phyloP scores from a whole-genome alignment of 2,113 vertebrate genomes.

The Athene cunicularia region DNA sequence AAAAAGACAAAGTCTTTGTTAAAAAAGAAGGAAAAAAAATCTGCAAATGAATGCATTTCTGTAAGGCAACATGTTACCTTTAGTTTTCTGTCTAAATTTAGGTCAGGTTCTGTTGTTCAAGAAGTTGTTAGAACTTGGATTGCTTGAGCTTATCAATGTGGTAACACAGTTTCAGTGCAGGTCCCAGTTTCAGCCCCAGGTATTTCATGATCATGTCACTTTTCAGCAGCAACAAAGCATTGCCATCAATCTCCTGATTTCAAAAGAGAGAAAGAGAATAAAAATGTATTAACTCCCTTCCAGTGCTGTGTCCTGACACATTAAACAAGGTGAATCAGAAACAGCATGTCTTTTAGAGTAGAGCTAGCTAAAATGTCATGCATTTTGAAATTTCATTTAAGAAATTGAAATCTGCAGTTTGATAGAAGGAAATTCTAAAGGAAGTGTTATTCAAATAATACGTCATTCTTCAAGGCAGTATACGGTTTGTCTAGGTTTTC shows the following conservation, averaged over 20 bases:
- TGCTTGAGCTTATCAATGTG: slow-evolving; percentile 97
- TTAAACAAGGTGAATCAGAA: not conserved
- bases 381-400: not conserved
- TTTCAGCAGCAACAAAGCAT: slow-evolving; percentile 91
- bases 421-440: not conserved
- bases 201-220: slow-evolving; percentile 99
- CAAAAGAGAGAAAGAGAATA: slow-evolving; percentile 16
- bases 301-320: not conserved
- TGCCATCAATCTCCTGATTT: slow-evolving; percentile 93
- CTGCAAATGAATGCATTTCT: slow-evolving; percentile 30
- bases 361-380: not conserved
- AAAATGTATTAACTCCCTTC: not conserved
- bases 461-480: not conserved
- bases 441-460: not conserved
- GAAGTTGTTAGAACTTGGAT: slow-evolving; percentile 81
- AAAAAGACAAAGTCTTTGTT: slow-evolving; percentile 58
- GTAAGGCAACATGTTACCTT: slow-evolving; percentile 72
- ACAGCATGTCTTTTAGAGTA: not conserved
- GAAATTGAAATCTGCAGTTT: not conserved
- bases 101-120: slow-evolving; percentile 11
- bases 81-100: slow-evolving; percentile 9
- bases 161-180: slow-evolving; percentile 94
- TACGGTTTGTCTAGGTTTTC: not conserved
- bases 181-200: slow-evolving; percentile 94
- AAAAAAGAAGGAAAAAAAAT: slow-evolving; percentile 45